Percentiles rank a stretch among this genome's conserved stretches.
Conservation (phyloP, 2,888 invertebrate species). For the Eupithecia vulgata region DNA sequence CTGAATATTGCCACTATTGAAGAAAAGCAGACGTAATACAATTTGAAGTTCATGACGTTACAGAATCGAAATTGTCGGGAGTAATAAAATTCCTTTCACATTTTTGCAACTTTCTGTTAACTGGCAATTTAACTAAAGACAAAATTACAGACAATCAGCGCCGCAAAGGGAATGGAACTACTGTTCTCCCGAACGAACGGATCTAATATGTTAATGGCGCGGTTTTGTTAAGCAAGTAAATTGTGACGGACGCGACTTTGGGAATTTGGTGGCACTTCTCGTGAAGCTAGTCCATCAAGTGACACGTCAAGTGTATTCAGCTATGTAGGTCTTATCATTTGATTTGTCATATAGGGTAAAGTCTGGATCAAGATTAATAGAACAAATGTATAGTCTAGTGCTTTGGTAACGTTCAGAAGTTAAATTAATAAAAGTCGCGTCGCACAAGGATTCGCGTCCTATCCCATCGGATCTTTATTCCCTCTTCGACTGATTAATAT, state of each 20-base stretch:
- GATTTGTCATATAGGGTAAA: not conserved
- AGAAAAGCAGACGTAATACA: not conserved
- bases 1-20: not conserved
- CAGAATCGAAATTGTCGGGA: conserved; percentile 5
- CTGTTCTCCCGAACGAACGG: conserved; percentile 48
- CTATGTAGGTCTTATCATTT: not conserved
- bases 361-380: not conserved
- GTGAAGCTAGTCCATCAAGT: not conserved
- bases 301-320: not conserved
- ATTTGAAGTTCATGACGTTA: conserved; percentile 6
- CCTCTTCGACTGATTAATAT: conserved; percentile 60
- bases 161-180: conserved; percentile 42
- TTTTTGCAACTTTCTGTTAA: conserved; percentile 37
- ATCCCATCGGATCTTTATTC: conserved; percentile 48
- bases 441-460: conserved; percentile 8
- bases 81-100: conserved; percentile 32
- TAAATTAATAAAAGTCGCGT: not conserved
- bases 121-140: conserved; percentile 46
- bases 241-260: conserved; percentile 25
- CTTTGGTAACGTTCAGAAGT: not conserved
- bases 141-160: conserved; percentile 45
- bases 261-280: not conserved
- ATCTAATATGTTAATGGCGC: conserved; percentile 60
- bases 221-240: conserved; percentile 50
- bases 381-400: too few species aligned